phyloP scores from a whole-genome alignment of 2,888 invertebrate species.

The Cryptus armator region DNA sequence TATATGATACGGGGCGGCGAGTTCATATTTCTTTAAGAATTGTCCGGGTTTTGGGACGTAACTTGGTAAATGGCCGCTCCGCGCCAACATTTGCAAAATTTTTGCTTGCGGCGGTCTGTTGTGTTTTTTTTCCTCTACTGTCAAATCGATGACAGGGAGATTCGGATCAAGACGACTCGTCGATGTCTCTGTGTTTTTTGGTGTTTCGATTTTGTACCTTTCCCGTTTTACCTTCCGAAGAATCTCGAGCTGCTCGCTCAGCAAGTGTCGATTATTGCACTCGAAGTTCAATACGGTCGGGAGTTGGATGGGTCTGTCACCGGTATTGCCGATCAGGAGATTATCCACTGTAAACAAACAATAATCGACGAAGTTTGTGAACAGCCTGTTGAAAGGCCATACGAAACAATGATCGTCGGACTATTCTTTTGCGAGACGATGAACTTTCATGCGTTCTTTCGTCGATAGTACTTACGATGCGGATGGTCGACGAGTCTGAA shows the following conservation, averaged over 20 bases:
- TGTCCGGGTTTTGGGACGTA: conserved; percentile 87
- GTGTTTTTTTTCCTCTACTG: not conserved
- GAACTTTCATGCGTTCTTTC: not conserved
- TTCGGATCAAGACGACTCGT: not conserved
- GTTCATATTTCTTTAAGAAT: conserved; percentile 89
- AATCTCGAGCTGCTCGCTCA: conserved; percentile 80
- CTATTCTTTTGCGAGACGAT: not conserved
- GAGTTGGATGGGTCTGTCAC: conserved; percentile 76
- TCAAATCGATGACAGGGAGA: not conserved
- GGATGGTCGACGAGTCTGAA: conserved; percentile 93
- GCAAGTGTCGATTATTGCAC: conserved; percentile 75
- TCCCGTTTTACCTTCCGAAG: conserved; percentile 84
- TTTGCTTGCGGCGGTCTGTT: not conserved
- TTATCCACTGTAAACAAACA: conserved; percentile 88
- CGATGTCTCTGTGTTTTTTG: conserved; percentile 49
- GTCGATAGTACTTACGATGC: conserved; percentile 88
- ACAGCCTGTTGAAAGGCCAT: not conserved
- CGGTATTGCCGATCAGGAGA: conserved; percentile 89
- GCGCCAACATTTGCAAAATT: conserved; percentile 75
- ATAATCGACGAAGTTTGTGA: conserved; percentile 21
- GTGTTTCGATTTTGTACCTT: conserved; percentile 41
- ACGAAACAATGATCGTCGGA: conserved; percentile 52
- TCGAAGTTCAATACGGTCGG: conserved; percentile 78
- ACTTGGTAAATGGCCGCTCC: conserved; percentile 85
- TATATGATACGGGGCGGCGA: conserved; percentile 90